phyloP scores from a whole-genome alignment of 2,113 vertebrate genomes.

The Verasper variegatus region DNA sequence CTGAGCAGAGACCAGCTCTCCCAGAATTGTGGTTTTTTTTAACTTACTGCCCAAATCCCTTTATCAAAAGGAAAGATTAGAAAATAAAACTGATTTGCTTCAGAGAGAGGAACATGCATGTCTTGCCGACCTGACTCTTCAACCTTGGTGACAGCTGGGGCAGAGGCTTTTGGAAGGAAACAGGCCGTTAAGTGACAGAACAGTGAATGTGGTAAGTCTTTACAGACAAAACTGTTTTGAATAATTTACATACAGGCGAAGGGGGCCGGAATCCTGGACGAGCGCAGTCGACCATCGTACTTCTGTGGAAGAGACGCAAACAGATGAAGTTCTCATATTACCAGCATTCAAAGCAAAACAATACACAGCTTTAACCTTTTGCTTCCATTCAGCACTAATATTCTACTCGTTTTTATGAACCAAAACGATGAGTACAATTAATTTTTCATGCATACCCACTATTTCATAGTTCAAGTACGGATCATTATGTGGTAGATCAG shows the following conservation, averaged over 20 bases:
- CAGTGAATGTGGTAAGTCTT: background rate
- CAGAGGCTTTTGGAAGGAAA: constrained; percentile 69
- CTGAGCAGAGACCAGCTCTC: background rate
- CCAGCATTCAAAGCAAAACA: background rate
- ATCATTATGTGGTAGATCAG: no score
- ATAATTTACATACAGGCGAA: constrained; percentile 69
- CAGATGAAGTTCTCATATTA: background rate
- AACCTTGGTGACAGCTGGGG: constrained; percentile 28
- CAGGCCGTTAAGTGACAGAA: constrained; percentile 17
- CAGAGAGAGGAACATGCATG: constrained; percentile 46
- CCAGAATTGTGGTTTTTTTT: background rate
- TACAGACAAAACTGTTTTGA: background rate
- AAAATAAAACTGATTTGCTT: background rate
- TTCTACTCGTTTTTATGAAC: background rate
- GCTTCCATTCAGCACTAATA: background rate
- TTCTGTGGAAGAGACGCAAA: constrained; percentile 56
- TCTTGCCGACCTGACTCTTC: constrained; percentile 76
- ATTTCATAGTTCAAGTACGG: background rate
- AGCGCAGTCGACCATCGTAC: constrained; percentile 67
- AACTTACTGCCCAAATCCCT: constrained; percentile 1
- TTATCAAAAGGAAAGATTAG: constrained; percentile 14
- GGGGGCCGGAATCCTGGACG: constrained; percentile 77
- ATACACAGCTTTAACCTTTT: background rate
- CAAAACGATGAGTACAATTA: background rate
- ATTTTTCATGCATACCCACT: background rate